phyloP scores from a whole-genome alignment of 2,797 vertebrate genomes.

The Amblyraja radiata region DNA sequence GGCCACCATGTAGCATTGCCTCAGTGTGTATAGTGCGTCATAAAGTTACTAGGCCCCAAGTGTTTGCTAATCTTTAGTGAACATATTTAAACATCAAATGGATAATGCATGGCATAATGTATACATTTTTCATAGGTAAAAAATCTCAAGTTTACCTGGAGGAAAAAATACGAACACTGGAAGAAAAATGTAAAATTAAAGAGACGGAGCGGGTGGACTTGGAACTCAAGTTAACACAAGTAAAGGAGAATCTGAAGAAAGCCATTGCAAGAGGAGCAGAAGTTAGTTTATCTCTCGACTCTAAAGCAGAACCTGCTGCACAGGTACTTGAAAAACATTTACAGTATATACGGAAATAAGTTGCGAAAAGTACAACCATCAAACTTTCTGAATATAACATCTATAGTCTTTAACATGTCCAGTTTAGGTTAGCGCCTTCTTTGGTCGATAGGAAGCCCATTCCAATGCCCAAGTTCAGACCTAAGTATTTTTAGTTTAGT shows the following conservation, averaged over 20 bases:
- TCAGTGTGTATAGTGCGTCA: too few relatives aligned
- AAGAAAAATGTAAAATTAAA: conserved; percentile 75
- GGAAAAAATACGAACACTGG: conserved; percentile 66
- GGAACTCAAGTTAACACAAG: conserved; percentile 78
- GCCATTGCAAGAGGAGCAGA: conserved; percentile 78
- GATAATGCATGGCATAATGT: not conserved
- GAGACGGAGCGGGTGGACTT: conserved; percentile 82
- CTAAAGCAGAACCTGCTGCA: conserved; percentile 50
- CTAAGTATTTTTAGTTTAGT: not conserved
- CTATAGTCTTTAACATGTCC: not conserved
- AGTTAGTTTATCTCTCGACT: conserved; percentile 62
- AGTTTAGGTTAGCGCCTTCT: not conserved
- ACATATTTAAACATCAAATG: not conserved
- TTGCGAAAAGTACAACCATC: not conserved
- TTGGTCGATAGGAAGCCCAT: not conserved
- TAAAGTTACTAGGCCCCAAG: too few relatives aligned
- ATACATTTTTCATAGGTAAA: conserved; percentile 52
- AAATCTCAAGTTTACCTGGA: conserved; percentile 62
- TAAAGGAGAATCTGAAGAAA: conserved; percentile 89
- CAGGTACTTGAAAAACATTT: not conserved
- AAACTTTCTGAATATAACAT: not conserved
- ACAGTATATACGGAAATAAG: not conserved
- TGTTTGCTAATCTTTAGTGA: not conserved
- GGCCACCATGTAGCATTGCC: too few relatives aligned
- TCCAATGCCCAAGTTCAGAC: not conserved